phyloP scores from a whole-genome alignment of 2,113 vertebrate species.

The Podilymbus podiceps region DNA sequence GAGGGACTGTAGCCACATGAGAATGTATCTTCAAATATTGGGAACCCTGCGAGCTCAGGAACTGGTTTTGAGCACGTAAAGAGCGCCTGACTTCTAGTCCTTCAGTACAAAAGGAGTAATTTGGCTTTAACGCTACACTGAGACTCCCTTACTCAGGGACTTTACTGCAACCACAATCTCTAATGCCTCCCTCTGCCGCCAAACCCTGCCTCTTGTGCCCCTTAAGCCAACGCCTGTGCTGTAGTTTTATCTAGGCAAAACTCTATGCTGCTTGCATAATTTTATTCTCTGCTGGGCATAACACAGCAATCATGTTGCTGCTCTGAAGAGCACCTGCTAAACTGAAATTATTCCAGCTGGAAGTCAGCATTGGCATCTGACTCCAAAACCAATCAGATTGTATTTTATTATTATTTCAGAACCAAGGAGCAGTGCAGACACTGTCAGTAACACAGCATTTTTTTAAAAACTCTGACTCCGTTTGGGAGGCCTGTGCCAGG shows the following conservation, averaged over 20 bases:
- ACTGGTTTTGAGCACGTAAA: neutral
- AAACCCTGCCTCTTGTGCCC: neutral
- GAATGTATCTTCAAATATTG: neutral
- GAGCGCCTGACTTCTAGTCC: neutral
- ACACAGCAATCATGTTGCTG: neutral
- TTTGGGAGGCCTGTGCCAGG: neutral
- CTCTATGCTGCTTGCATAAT: neutral
- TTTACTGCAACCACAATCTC: neutral
- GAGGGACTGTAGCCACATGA: neutral
- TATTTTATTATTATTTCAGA: conserved; percentile 22
- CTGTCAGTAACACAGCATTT: neutral
- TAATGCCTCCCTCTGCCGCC: neutral
- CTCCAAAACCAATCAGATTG: neutral
- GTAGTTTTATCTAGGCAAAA: neutral
- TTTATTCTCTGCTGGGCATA: neutral
- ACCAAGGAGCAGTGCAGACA: neutral
- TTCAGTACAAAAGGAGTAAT: neutral
- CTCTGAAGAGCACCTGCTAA: conserved; percentile 44
- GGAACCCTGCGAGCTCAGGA: neutral
- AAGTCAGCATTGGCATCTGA: neutral
- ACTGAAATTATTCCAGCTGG: conserved; percentile 33
- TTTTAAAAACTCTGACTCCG: neutral
- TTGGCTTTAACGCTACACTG: neutral
- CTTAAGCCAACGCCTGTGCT: neutral
- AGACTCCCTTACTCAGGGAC: neutral